Evolutionary conservation across 2,888 invertebrate species (phyloP), one percentile per base, ranked within the genome.

Genomic region (Liopterus haemorrhoidalis): DNA sequence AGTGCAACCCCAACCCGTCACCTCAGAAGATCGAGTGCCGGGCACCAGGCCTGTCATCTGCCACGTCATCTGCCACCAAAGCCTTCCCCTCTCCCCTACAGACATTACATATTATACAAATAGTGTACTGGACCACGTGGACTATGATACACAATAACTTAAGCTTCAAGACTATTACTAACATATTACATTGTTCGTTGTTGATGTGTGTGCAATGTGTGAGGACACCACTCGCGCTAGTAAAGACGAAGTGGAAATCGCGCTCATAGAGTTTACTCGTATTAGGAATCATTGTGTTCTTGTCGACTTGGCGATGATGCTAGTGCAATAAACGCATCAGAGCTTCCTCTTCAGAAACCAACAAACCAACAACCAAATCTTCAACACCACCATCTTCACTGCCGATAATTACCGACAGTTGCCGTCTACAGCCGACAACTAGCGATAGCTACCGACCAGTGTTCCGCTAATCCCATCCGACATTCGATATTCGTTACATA

Each of bases 131-230:
- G 58, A 58, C 59, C 53, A 56, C 59, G 52, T 59, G 57, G 58
- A 57, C 58, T 49, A 44, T 56, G 41, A 51, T 44, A 44, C 47
- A 43, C 14, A 27, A 33, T 31, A 40, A 33, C 44, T 53, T 42
- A 40, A 46, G 19, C 40, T 43, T 44, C 45, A 54, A 57, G 57
- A 64, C 60, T 58, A 57, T 60, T 57, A 56, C 55, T 59, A 59
- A 62, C 59, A 57, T 61, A 55, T 57, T 64, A 56, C 58, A 62
- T 61, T 61, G 59, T 62, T 64, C 64, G 63, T 66, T 66, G 62
- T 64, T 64, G 59, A 57, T 64, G 63, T 65, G 66, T 66, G 65
- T 65, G 63, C 59, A 59, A 57, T 59, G 66, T 64, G 66, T 65
- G 60, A 63, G 67, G 64, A 65, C 64, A 61, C 56, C 59, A 55